phyloP scores from a whole-genome alignment of 2,888 invertebrate genomes.

The Gandaritis pyraliata region DNA sequence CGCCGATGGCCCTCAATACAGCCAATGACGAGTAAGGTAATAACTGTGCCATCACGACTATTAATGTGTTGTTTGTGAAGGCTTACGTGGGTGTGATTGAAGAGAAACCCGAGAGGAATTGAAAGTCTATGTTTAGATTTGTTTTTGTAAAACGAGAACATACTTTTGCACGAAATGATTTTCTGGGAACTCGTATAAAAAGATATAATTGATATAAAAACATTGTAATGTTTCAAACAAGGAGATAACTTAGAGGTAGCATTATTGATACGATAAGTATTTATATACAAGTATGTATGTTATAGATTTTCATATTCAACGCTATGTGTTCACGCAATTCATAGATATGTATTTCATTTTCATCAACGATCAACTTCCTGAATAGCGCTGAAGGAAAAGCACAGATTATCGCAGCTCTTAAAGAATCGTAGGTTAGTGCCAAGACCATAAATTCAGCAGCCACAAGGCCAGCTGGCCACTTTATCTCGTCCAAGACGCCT shows the following conservation, averaged over 20 bases:
- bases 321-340: too few relatives aligned
- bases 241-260: too few relatives aligned
- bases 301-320: too few relatives aligned
- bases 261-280: too few relatives aligned
- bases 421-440: conserved; percentile 32
- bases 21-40: too few relatives aligned
- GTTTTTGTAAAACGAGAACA: conserved; percentile 3
- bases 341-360: not conserved
- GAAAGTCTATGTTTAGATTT: conserved; percentile 2
- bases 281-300: too few relatives aligned
- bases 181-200: not conserved
- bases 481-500: conserved; percentile 46
- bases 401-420: conserved; percentile 29
- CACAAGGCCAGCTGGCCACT: conserved; percentile 46
- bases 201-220: not conserved
- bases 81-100: conserved; percentile 27
- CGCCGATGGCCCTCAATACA: conserved; percentile 22
- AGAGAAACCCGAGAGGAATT: conserved; percentile 19
- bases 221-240: too few relatives aligned
- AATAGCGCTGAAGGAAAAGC: conserved; percentile 24
- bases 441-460: conserved; percentile 36
- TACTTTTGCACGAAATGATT: not conserved
- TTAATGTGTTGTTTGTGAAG: conserved; percentile 32
- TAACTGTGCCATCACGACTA: conserved; percentile 30
- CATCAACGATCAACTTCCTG: not conserved